Base-by-base conservation (phyloP, 2,113 vertebrate genomes). In the Hucho hucho region DNA sequence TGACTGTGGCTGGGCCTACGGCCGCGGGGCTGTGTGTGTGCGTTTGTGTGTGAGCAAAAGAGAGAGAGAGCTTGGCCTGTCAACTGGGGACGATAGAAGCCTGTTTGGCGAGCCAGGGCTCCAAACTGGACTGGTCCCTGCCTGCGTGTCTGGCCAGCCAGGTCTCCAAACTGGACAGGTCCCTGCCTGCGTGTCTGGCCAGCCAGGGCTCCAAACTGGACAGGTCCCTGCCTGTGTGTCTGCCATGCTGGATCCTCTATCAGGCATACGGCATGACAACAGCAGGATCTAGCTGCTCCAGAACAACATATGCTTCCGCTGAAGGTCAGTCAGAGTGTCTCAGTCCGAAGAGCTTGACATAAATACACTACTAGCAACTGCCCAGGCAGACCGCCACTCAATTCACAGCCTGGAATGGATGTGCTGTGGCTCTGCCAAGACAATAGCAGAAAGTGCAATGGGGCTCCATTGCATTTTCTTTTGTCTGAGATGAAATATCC, bases 61-160 rank as follows among this genome's bases (percentile, higher is more conserved):
- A 84, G 81, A 85, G 80, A 80, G 63, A 20, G 43, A 9, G 22
- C 85, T 81, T 82, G 83, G 88, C 87, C 88, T 91, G 84, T 87
- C 87, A 92, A 80, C 90, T 88, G 89, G 88, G 91, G 88, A 84
- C 88, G 90, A 90, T 84, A 84, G 63, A 82, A 89, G 86, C 83
- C 79, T 64, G 86, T 88, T 82, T 88, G 90, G 90, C 90, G 88
- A 73, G 82, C 66, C 90, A 73, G 83, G 69, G 81, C 74, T 91
- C 86, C 86, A 88, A 82, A 86, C 84, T 72, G 83, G 86, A 87
- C 61, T 70, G 80, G 81, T 82, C 84, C 73, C 69, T 87, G 89
- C 87, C 89, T 78, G 82, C 75, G 72, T 64, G 85, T 88, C 83
- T 88, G 90, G 91, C 90, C 3, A 29, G 28, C 28, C 89, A 72